Evolutionary conservation across 2,888 invertebrate species (phyloP).

Genomic region (Malthinus flaveolus): DNA sequence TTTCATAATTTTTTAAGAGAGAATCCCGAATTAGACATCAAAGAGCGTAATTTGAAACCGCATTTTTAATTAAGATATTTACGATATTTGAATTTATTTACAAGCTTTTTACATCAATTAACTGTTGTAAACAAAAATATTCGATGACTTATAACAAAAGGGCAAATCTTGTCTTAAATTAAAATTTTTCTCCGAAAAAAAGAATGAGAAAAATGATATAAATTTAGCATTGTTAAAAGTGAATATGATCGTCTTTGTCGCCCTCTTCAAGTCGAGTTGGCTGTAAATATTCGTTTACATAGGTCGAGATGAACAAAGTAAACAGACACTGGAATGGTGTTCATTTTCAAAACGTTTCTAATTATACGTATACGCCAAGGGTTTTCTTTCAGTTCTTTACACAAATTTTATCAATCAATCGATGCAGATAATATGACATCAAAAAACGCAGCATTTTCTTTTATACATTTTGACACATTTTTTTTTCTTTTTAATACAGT

Average conservation of each 20-base stretch:
- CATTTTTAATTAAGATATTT: too few species aligned
- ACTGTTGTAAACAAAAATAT: conserved; percentile 12
- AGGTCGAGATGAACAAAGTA: conserved; percentile 31
- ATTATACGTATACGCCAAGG: conserved; percentile 35
- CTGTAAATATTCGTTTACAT: conserved; percentile 18
- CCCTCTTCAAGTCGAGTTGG: conserved; percentile 15
- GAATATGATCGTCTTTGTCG: conserved; percentile 8
- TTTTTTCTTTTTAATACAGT: too few species aligned
- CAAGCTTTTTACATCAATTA: conserved; percentile 6
- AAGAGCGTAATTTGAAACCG: neutral
- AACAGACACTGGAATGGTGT: conserved; percentile 44
- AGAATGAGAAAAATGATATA: too few species aligned
- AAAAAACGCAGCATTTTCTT: neutral
- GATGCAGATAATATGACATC: conserved; percentile 1
- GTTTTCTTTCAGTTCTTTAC: conserved; percentile 8
- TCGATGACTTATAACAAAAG: neutral
- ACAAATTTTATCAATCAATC: conserved; percentile 16
- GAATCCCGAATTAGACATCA: neutral
- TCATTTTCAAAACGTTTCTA: conserved; percentile 42
- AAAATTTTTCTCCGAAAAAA: too few species aligned
- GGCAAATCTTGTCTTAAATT: too few species aligned
- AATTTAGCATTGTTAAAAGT: too few species aligned
- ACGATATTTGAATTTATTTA: too few species aligned
- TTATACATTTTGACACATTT: neutral
- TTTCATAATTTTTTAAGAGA: neutral